Conservation (phyloP, 2,888 invertebrate genomes). For the Catotricha subobsoleta region DNA sequence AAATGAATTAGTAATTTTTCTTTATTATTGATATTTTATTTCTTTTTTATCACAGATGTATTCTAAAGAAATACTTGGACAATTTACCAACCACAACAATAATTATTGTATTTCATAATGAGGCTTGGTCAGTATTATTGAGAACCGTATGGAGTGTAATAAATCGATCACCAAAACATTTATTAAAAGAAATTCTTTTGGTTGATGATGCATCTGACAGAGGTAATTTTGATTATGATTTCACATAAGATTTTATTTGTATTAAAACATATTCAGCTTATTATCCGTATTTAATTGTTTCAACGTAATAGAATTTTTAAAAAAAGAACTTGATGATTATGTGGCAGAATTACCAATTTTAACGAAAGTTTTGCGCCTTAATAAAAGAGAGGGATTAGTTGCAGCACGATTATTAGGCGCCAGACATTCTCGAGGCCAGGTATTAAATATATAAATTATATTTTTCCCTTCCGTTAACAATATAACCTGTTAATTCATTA, state of each 20-base stretch:
- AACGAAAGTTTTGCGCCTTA: slow-evolving; percentile 45
- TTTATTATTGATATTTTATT: background rate
- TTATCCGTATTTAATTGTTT: background rate
- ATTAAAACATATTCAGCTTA: background rate
- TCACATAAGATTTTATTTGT: background rate
- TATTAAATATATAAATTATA: too few species aligned
- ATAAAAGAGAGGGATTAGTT: slow-evolving; percentile 56
- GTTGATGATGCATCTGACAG: slow-evolving; percentile 80
- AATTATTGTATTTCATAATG: slow-evolving; percentile 96
- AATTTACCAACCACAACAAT: slow-evolving; percentile 72
- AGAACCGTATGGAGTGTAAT: slow-evolving; percentile 90
- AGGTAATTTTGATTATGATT: slow-evolving; percentile 33
- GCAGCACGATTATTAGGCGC: slow-evolving; percentile 69
- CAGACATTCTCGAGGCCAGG: slow-evolving; percentile 47
- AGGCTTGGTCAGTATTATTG: slow-evolving; percentile 93
- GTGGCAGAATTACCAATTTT: slow-evolving; percentile 40
- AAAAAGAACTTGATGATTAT: slow-evolving; percentile 46
- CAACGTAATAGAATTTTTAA: slow-evolving; percentile 32
- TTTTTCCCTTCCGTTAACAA: too few species aligned
- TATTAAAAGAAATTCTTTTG: slow-evolving; percentile 69
- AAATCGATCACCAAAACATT: slow-evolving; percentile 57
- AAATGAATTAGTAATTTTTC: background rate
- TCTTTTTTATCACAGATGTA: slow-evolving; percentile 36
- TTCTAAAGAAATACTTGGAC: slow-evolving; percentile 33
- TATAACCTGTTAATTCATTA: too few species aligned